phyloP scores from a whole-genome alignment of 1,140 invertebrate genomes.

The Dreissena rostriformis region DNA sequence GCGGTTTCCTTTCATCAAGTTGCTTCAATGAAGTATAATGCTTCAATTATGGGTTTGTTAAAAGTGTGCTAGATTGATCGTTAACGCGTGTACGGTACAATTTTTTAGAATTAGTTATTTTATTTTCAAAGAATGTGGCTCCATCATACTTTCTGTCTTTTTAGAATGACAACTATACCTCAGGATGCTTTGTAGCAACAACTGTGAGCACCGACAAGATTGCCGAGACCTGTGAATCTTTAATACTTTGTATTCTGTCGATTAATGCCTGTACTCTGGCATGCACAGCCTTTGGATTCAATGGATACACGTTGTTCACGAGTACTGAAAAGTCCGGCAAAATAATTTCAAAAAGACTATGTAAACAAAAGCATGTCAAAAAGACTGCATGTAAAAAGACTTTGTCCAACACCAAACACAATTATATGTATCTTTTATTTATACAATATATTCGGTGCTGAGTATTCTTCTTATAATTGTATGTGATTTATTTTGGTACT shows the following conservation, averaged over 20 bases:
- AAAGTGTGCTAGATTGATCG: no score
- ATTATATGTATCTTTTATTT: no score
- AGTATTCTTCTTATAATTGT: no score
- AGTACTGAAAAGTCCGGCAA: conserved; percentile 3
- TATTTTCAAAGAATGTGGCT: no score
- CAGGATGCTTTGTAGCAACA: conserved; percentile 19
- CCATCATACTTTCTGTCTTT: no score
- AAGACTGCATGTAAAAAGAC: not conserved
- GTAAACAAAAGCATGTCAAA: not conserved
- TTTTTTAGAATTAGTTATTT: no score
- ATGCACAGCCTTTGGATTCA: conserved; percentile 25
- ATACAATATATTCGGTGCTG: no score
- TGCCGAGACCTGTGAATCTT: not conserved
- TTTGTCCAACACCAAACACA: no score
- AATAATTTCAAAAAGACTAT: not conserved
- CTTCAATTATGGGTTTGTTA: no score
- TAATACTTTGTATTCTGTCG: conserved; percentile 5
- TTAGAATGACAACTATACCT: conserved; percentile 7
- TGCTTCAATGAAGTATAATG: no score
- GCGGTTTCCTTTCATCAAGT: no score
- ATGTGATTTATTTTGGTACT: not conserved
- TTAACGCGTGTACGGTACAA: no score
- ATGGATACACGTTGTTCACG: not conserved
- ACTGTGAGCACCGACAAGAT: not conserved
- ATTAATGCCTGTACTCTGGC: not conserved